Base-by-base conservation (phyloP, 2,113 vertebrate species). In the Accipiter virgatus region DNA sequence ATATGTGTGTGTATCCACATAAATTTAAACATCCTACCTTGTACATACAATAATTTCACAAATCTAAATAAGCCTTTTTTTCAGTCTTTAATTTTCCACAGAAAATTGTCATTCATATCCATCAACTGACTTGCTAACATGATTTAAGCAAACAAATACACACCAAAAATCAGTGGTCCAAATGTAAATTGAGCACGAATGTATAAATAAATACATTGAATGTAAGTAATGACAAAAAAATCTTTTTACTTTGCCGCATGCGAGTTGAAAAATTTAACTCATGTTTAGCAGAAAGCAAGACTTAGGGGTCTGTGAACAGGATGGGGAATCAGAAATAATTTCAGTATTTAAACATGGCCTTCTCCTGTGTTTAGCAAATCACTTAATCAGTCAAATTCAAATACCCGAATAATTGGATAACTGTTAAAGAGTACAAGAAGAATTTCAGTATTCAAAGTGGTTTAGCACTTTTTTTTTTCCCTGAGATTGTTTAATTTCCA, bases 171-270 rank as follows among this genome's bases (percentile, higher is more conserved):
- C 10, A 45, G 14, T 43, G 21, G 2, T n/a, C 11, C 25, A 55
- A 86, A 25, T n/a, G 22, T 50, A 72, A 86, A 53, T 42, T 52
- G 18, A 20, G 16, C 9, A 34, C 21, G 75, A 59, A 59, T 3
- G 1, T 48, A 52, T 27, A 53, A 85, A 88, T 36, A 93, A n/a
- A 85, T 31, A 4, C 5, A 10, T 2, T 59, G n/a, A 78, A 73
- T 7, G 67, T 20, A 89, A 84, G 71, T 19, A 84, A 66, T n/a
- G 6, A 26, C 16, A 23, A 26, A 43, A 82, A 48, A 38, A 8
- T 1, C 1, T 50, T 84, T 81, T 52, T 56, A 13, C 3, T 56
- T 72, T 43, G 5, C 13, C 1, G 3, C 14, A 55, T 2, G 12
- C 6, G 5, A 6, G 11, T 74, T 62, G 31, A 47, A 88, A 78